Base-by-base conservation (phyloP, 92 coral and sea anemone genomes). In the Heliopora coerulea region DNA sequence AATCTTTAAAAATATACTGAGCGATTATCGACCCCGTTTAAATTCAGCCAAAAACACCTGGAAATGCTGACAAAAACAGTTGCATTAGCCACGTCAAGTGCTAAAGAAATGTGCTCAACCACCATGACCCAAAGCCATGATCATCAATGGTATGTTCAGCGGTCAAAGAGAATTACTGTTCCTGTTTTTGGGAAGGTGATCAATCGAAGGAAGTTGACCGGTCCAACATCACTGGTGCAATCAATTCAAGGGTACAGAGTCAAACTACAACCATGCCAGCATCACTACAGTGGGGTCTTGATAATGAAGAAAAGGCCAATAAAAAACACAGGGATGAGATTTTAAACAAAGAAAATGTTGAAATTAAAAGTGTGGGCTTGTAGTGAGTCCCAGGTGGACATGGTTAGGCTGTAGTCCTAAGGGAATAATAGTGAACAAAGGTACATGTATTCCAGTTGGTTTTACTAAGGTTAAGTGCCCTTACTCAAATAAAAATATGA, bases 321-420 rank as follows among this genome's bases (percentile, higher is more conserved):
- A 35, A 3, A 25, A 25, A 10, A 33, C 52, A 41, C 74, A 81
- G 64, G 40, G 91, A 83, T 80, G 79, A 87, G 32, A 41, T 87
- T 68, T 64, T 78, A 26, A 59, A 59, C 34, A 33, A 59, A 14
- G 30, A 62, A 33, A 50, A 69, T 18, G 21, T 54, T 19, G 65
- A 68, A 24, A 40, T 79, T 68, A 84, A 86, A 19, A 82, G 83
- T 61, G 67, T n/a, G n/a, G n/a, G n/a, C n/a, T n/a, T n/a, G n/a
- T n/a, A n/a, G n/a, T n/a, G n/a, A n/a, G n/a, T n/a, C n/a, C n/a
- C n/a, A n/a, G n/a, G n/a, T n/a, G n/a, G n/a, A n/a, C n/a, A n/a
- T n/a, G n/a, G n/a, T n/a, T n/a, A n/a, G n/a, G n/a, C n/a, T n/a
- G n/a, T n/a, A n/a, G n/a, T n/a, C n/a, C n/a, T n/a, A n/a, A n/a